Base-by-base conservation (phyloP, 1,140 invertebrate species). In the Dinothrombium tinctorium region DNA sequence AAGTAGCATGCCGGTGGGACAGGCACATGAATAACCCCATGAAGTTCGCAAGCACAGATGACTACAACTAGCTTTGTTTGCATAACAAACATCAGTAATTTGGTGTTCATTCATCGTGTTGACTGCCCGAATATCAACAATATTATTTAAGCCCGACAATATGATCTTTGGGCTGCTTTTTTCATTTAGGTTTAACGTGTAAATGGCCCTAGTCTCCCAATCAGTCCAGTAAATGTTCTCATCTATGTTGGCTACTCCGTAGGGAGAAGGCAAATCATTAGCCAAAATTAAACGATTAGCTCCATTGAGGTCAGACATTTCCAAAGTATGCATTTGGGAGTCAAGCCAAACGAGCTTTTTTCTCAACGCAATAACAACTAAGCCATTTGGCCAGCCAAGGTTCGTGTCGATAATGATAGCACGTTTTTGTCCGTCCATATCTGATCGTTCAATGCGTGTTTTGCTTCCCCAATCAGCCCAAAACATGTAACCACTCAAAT, bases 191-290 rank as follows among this genome's bases (percentile, higher is more conserved):
- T 42, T n/a, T 41, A 50, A 4, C 29, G 21, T 11, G 47, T 46
- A 24, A 43, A 47, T 24, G 15, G 37, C 12, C 44, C 33, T 37
- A 33, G 21, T 31, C 58, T 58, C 4, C 55, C 81, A 67, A 55
- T 96, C 90, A 0, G 90, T 83, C 87, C 89, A 98, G 55, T 81
- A 95, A 1, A 98, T 73, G 42, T 77, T 73, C 21, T 61, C 51
- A 12, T 55, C 54, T 47, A 79, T 72, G 3, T 95, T 67, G 0
- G 86, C 77, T 17, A 94, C 72, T 33, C 86, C 87, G 72, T 89
- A 84, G 1, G 89, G 87, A 54, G 87, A 89, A 0, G 90, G 87
- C 12, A 94, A 61, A 54, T 90, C 83, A 1, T 75, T 64, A 15
- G 82, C 65, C 15, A 96, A 76, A 0, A 86, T 68, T 48, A 65